Evolutionary conservation across 1,140 invertebrate genomes (phyloP), one percentile per base, ranked within the genome.

Genomic region (Nylanderia fulva): DNA sequence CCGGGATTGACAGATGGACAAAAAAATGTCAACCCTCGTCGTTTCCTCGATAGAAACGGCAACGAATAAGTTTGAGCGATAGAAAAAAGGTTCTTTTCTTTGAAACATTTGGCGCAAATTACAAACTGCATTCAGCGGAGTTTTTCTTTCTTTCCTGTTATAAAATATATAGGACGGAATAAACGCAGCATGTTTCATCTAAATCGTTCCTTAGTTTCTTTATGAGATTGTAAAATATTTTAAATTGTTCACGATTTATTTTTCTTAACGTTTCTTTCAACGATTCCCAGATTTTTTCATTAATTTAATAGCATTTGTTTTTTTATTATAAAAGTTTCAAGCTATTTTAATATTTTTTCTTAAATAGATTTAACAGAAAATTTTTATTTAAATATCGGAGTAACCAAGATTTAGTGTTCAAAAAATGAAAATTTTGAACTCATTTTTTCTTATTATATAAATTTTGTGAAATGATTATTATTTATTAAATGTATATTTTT

Each of bases 1-100:
- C 21, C 18, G 36, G 58, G 36, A 82, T 58, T 72, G 77, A 82
- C 77, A 72, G 11, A 29, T 0, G 21, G 7, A 1, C 45, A 33
- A 82, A 2, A 72, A 64, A 64, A 39, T 56, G 76, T 42, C 45
- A 58, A 33, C 60, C 29, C 24, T 54, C 9, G 75, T 79, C 75
- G 42, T 71, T 42, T 69, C 27, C 6, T 8, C 45, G 45, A 68
- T 54, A n/a, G 45, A 48, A 11, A 21, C 48, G 6, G 33, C n/a
- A 54, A 3, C 33, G 42, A 13, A 42, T 33, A 72, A 60, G 3
- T 45, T 56, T 42, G 5, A 33, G 11, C 21, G 36, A 58, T 21
- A 24, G 2, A 42, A 48, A 52, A 64, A 76, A 29, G 9, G 13
- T 60, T 60, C 42, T 72, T 36, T 68, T 21, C 54, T 29, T 21